Conservation (phyloP, 2,888 invertebrate genomes). For the Maniola hyperantus region DNA sequence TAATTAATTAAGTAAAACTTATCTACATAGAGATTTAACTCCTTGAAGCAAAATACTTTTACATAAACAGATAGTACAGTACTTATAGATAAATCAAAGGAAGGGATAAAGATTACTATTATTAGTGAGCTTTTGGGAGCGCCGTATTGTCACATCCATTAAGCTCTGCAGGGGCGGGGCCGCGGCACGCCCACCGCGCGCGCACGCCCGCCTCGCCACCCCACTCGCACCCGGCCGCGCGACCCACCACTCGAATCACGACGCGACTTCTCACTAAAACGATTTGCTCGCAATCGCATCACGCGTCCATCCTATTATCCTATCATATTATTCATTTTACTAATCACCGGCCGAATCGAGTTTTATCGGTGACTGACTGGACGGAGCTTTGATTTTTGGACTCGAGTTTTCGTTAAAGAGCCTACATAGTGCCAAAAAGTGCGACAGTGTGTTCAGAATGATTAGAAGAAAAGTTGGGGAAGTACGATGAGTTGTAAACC, state of each 20-base stretch:
- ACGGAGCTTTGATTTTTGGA: slow-evolving; percentile 10
- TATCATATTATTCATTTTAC: slow-evolving; percentile 42
- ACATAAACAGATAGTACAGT: slow-evolving; percentile 24
- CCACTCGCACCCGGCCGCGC: slow-evolving; percentile 47
- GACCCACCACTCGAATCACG: slow-evolving; percentile 38
- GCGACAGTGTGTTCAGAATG: slow-evolving; percentile 31
- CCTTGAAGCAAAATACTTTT: slow-evolving; percentile 1
- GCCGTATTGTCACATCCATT: slow-evolving; percentile 81
- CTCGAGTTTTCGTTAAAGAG: neutral
- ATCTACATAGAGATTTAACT: neutral
- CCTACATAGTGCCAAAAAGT: slow-evolving; percentile 10
- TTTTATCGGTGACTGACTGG: neutral
- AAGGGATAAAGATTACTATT: slow-evolving; percentile 75
- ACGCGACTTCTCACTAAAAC: slow-evolving; percentile 65
- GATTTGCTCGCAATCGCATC: slow-evolving; percentile 77
- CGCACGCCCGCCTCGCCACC: slow-evolving; percentile 57
- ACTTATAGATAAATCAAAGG: slow-evolving; percentile 37
- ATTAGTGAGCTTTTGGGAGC: slow-evolving; percentile 66
- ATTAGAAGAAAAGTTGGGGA: slow-evolving; percentile 34
- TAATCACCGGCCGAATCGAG: slow-evolving; percentile 27
- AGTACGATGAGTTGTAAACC: slow-evolving; percentile 42
- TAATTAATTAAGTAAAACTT: neutral
- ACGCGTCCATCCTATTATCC: slow-evolving; percentile 59
- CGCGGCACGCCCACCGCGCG: slow-evolving; percentile 32
- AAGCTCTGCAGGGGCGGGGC: slow-evolving; percentile 66